Evolutionary conservation across 2,113 vertebrate species (phyloP), one percentile per base, ranked within the genome.

Genomic region (Chaetops frenatus): DNA sequence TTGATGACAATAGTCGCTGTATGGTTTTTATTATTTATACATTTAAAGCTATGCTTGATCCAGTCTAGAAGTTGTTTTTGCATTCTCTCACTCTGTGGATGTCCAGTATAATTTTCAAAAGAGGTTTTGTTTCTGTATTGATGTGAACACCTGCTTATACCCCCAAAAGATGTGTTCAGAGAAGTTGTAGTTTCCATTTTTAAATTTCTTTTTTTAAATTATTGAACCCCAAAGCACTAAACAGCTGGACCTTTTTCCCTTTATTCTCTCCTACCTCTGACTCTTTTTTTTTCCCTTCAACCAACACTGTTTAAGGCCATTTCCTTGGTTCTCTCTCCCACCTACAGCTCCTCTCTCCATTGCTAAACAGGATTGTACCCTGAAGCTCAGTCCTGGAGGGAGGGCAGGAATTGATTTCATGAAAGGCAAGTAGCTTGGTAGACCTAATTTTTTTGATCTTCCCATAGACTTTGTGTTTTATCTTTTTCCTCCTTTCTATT

Each of bases 131-230:
- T 94, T 85, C 72, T 71, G 24, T 17, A 40, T 54, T 79, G 42
- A 10, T 47, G 6, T 19, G 57, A 90, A 36, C 12, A 58, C 4
- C 35, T 92, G 31, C 31, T 61, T 73, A 13, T 70, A 18, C 5
- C 20, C 31, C 27, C 35, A 15, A 28, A 86, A 91, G 38, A 62
- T 35, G 14, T 78, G 33, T 57, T 48, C 27, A 35, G 33, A 66
- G 13, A 72, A 77, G 27, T 15, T 86, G 21, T 35, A 9, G 21
- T 81, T 86, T 67, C 15, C 7, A 25, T 58, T 44, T 53, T 11
- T 6, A 3, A 15, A 35, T 2, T 5, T 10, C 18, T 56, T 12
- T n/a, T 28, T 38, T 24, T 0, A 0, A 56, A 18, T 76, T 45
- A 27, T 12, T 79, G 61, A 76, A 38, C 23, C 29, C 14, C 25